Base-by-base conservation (phyloP, 1,140 invertebrate genomes). In the Drosophila trapezifrons region DNA sequence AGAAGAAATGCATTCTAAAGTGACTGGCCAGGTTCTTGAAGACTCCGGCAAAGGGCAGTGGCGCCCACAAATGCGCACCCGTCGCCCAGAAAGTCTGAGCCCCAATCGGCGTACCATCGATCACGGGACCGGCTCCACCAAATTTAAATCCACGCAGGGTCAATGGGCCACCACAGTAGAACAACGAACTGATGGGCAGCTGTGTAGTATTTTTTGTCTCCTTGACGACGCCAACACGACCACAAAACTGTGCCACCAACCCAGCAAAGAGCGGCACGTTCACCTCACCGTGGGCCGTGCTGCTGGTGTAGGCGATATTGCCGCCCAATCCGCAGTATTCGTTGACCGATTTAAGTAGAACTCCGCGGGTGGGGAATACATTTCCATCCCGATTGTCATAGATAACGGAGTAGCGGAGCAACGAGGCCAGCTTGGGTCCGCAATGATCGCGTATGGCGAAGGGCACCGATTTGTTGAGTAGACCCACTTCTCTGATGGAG, bases 1-100 rank as follows among this genome's bases (percentile, higher is more conserved):
- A 91, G 60, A 92, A 92, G 64, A 92, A 81, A 82, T 92, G 91
- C 73, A 83, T 82, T 2, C 90, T 75, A n/a, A 92, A 92, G 51
- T 92, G 82, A 52, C 76, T 82, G 17, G 80, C 84, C 56, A 92
- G 76, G 4, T 84, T 77, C 51, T 92, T 92, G 38, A 92, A 92
- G 15, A 91, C 82, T 4, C 76, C 65, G 18, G 78, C 76, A 58
- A 92, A 92, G 1, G 91, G 91, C 22, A 92, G 52, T 0, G 91
- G 91, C 5, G 84, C 69, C 91, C 91, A 92, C 18, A 92, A 27
- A 71, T 92, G 91, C 0, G 84, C 71, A 12, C 91, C 91, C 20
- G 84, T 79, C 27, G 81, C 89, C 91, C 91, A 92, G 54, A 82
- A 91, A 2, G 89, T 91, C 66, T 90, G 83, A 7, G 90, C 84